Evolutionary conservation across 2,113 vertebrate genomes (phyloP).

Genomic region (Noctilio leporinus): DNA sequence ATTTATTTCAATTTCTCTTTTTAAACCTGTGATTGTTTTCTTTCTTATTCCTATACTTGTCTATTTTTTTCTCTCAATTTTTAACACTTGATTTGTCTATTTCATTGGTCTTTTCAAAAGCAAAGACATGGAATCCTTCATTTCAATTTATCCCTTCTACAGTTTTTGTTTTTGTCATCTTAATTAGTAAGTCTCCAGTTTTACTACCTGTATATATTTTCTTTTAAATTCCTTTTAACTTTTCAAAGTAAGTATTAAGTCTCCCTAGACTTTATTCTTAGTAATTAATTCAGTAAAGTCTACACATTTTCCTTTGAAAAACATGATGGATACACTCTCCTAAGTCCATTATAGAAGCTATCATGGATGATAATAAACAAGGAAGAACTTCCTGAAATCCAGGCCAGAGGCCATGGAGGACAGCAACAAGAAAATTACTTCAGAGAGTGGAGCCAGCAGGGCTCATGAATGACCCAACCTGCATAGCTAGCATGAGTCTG

Average conservation of each 20-base stretch:
- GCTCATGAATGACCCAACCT: background rate
- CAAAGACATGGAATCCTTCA: background rate
- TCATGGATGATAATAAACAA: background rate
- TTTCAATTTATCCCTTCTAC: background rate
- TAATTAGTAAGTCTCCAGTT: background rate
- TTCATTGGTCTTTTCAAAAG: background rate
- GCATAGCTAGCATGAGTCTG: background rate
- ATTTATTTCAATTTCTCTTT: background rate
- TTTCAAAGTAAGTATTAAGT: background rate
- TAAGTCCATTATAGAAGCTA: background rate
- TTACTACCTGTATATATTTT: background rate
- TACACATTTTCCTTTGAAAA: background rate
- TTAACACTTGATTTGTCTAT: background rate
- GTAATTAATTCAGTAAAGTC: background rate
- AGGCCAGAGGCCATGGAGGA: background rate
- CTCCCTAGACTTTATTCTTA: background rate
- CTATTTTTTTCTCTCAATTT: background rate
- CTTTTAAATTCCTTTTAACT: background rate
- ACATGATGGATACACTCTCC: background rate
- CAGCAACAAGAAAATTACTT: background rate
- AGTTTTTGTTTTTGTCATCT: background rate
- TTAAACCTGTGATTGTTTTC: background rate
- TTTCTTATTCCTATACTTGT: background rate
- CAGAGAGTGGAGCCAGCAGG: background rate
- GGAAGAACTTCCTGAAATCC: background rate